These are phyloP conservation scores for Pelvicachromis taeniatus DNA, from an alignment of 2,113 vertebrate genomes.

Conservation along the genomic window DNA sequence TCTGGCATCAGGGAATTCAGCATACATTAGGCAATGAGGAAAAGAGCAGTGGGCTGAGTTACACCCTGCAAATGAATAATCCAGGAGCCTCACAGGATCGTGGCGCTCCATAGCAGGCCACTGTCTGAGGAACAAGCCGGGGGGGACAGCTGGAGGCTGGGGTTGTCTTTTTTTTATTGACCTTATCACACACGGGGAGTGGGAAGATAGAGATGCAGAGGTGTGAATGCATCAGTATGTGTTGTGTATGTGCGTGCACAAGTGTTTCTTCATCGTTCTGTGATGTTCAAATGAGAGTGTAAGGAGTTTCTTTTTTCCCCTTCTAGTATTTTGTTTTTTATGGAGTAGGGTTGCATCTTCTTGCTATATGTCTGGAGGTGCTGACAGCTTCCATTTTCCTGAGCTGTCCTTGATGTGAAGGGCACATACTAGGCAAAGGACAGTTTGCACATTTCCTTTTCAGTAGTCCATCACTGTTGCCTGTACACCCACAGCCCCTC, in stretches of 20 bases:
- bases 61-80: conserved; percentile 51
- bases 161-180: conserved; percentile 35
- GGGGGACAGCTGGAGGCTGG: conserved; percentile 31
- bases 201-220: neutral
- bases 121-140: conserved; percentile 3
- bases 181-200: neutral
- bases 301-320: neutral
- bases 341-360: neutral
- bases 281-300: conserved; percentile 18
- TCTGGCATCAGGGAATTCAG: conserved; percentile 16
- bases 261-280: neutral
- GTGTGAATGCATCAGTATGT: neutral
- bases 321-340: neutral
- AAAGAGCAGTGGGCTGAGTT: conserved; percentile 39
- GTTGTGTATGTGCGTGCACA: neutral
- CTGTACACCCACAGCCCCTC: neutral
- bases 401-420: conserved; percentile 52
- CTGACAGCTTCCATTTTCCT: conserved; percentile 40
- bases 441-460: conserved; percentile 41
- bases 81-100: conserved; percentile 20
- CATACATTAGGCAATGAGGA: conserved; percentile 30
- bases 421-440: conserved; percentile 26
- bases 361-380: conserved; percentile 16
- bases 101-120: neutral
- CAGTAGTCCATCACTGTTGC: conserved; percentile 24